Evolutionary conservation across 1,140 invertebrate genomes (phyloP).

Genomic region (Lepidurus packardi): DNA sequence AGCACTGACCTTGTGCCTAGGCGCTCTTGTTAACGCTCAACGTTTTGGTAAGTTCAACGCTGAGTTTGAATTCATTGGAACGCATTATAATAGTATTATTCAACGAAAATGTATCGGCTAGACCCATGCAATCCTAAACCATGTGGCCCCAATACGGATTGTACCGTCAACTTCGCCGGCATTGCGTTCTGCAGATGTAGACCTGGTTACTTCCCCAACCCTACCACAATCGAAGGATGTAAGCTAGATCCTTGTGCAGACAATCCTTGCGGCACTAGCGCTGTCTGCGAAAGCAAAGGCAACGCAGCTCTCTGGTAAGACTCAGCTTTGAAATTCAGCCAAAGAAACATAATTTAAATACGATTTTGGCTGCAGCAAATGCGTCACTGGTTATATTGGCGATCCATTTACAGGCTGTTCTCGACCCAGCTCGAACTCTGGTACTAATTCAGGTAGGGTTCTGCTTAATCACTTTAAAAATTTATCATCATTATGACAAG

Average conservation of each 20-base stretch:
- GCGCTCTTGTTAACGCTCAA: neutral
- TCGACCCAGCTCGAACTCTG: no score
- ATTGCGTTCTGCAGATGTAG: constrained; percentile 41
- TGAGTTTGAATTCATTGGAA: neutral
- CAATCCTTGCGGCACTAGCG: constrained; percentile 40
- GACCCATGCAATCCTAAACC: constrained; percentile 73
- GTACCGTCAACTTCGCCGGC: constrained; percentile 37
- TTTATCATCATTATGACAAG: no score
- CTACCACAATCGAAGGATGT: constrained; percentile 44
- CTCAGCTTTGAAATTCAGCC: no score
- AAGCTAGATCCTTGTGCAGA: constrained; percentile 41
- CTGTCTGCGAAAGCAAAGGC: constrained; percentile 38
- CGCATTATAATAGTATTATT: neutral
- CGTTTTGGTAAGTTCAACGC: neutral
- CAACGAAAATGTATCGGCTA: constrained; percentile 38
- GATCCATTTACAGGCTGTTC: constrained; percentile 38
- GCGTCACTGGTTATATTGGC: constrained; percentile 36
- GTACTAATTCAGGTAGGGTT: neutral
- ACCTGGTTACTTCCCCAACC: constrained; percentile 42
- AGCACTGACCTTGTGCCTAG: neutral
- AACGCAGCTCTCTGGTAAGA: constrained; percentile 37
- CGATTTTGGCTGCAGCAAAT: constrained; percentile 20
- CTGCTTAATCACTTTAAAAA: neutral
- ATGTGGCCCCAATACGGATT: constrained; percentile 37
- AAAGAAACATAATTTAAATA: no score